phyloP scores from a whole-genome alignment of 2,888 invertebrate genomes.

The Actias luna region DNA sequence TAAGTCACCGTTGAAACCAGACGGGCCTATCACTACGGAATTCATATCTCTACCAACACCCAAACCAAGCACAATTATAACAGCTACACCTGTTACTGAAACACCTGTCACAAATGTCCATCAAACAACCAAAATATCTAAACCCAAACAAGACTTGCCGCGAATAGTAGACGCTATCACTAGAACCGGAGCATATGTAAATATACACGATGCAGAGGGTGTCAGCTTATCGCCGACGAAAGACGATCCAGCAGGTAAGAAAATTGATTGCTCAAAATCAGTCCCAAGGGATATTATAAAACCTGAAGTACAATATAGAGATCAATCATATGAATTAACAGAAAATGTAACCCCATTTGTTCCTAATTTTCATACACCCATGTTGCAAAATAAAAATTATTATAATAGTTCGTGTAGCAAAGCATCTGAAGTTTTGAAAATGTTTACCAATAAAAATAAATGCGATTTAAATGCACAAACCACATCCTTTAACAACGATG shows the following conservation, averaged over 20 bases:
- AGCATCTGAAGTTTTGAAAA: conserved; percentile 73
- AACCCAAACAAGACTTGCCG: conserved; percentile 62
- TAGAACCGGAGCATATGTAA: conserved; percentile 85
- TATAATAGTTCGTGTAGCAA: conserved; percentile 57
- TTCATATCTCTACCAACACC: conserved; percentile 81
- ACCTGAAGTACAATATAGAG: conserved; percentile 45
- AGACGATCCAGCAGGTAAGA: conserved; percentile 88
- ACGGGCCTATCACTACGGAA: conserved; percentile 77
- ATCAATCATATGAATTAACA: conserved; percentile 41
- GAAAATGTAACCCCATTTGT: conserved; percentile 68
- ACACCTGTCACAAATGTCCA: conserved; percentile 46
- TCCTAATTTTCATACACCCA: conserved; percentile 74
- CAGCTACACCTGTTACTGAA: conserved; percentile 75
- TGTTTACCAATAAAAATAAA: conserved; percentile 67
- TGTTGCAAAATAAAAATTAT: conserved; percentile 63
- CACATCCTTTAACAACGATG: conserved; percentile 33
- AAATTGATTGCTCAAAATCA: conserved; percentile 47
- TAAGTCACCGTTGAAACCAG: conserved; percentile 74
- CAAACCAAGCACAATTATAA: conserved; percentile 83
- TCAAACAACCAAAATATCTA: conserved; percentile 48
- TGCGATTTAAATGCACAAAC: conserved; percentile 41
- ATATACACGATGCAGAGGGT: conserved; percentile 85
- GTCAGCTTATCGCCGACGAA: conserved; percentile 82
- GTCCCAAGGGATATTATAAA: conserved; percentile 44
- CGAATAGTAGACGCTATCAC: conserved; percentile 73